Base-by-base conservation (phyloP, 2,888 invertebrate species). In the Coenonympha glycerion region DNA sequence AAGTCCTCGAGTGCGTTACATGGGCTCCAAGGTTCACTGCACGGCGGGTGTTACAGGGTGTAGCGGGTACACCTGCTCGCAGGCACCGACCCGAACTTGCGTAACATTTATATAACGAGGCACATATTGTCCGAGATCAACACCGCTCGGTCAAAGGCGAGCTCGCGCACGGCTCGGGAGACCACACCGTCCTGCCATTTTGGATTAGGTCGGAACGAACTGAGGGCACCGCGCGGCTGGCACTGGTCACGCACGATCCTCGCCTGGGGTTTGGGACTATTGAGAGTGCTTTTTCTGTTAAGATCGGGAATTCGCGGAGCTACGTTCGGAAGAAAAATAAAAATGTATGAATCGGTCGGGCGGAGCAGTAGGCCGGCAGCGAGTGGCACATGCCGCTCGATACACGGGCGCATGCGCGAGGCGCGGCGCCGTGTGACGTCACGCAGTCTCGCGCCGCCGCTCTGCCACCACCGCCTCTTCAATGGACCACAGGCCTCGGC, bases 381-480 rank as follows among this genome's bases (percentile, higher is more conserved):
- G 76, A 74, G 73, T 68, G 80, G 76, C 81, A 79, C 83, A 82
- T 84, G 82, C 80, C 84, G 87, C 74, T 87, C 87, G 85, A 87
- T 87, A 87, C 74, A 56, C 64, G 74, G 70, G 81, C 85, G 86
- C 87, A 63, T 79, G 84, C 85, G 87, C 72, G 80, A 68, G 68
- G 69, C 67, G 69, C 59, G 65, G 66, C 66, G 68, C 59, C 61
- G 61, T 62, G 79, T 78, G 80, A 79, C 83, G 83, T 81, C 81
- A 81, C 74, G 58, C 59, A 60, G 57, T 55, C 56, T 63, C 73
- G 74, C 77, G 76, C 76, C 79, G 76, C 69, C 79, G 77, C 73
- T 66, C 63, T 68, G 62, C 63, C 61, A 55, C 59, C 64, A 56
- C 56, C 62, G 54, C 65, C 65, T 66, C 68, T 66, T 65, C 69